A percentile compares a stretch with the other conserved stretches of the same genome.
Evolutionary conservation across 2,888 invertebrate genomes (phyloP).

Genomic region (Sympetrum striolatum): DNA sequence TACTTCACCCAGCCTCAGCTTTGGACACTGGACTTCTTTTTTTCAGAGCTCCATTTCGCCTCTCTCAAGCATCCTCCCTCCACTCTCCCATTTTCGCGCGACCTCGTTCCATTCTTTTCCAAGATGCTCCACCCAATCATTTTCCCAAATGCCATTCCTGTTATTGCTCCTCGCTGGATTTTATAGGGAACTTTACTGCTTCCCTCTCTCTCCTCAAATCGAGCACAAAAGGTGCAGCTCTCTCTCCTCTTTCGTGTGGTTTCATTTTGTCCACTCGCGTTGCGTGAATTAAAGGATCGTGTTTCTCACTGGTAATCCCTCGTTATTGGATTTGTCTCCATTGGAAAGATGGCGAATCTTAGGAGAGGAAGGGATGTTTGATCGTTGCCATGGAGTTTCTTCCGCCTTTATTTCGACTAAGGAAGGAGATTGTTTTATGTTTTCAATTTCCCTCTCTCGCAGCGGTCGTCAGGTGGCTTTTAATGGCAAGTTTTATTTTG

Average conservation of each 20-base stretch:
- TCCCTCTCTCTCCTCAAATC: background rate
- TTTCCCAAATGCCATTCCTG: background rate
- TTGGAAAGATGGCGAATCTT: background rate
- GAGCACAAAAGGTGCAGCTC: background rate
- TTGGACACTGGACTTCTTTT: too few species aligned
- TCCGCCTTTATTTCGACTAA: background rate
- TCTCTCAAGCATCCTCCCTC: background rate
- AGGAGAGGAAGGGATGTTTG: background rate
- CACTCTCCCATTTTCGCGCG: background rate
- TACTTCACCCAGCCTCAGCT: background rate
- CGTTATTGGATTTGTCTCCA: conserved; percentile 15
- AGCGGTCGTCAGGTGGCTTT: background rate
- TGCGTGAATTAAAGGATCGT: background rate
- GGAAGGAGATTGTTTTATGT: background rate
- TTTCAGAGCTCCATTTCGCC: background rate
- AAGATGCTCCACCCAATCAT: background rate
- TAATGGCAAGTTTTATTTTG: background rate
- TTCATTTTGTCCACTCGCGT: background rate
- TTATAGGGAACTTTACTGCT: background rate
- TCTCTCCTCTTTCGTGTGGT: background rate
- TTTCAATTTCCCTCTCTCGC: background rate
- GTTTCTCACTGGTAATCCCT: background rate
- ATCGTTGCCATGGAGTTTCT: background rate
- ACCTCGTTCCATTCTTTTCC: background rate
- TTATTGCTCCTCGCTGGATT: background rate